Evolutionary conservation across 2,797 vertebrate genomes (phyloP), one percentile per base, ranked within the genome.

Genomic region (Notolepis coatsorum): DNA sequence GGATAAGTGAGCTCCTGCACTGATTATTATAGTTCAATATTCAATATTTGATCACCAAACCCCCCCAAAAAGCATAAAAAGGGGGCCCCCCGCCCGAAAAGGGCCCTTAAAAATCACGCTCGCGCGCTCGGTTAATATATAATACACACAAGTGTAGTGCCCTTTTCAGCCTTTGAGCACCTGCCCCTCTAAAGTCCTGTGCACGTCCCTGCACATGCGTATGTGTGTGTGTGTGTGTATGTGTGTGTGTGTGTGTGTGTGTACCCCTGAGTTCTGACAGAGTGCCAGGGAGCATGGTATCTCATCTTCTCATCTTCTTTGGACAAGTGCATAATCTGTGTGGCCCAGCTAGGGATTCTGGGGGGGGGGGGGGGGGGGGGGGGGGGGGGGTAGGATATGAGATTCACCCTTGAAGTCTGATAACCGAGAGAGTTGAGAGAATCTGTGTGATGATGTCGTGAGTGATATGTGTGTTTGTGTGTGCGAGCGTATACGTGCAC

Each of bases 291-390:
- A 75, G 71, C 67, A 67, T 77, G 83, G 86, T 84, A 79, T 84
- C 76, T 89, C 83, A 86, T 89, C 74, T 84, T 80, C 78, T n/a
- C n/a, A n/a, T n/a, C n/a, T n/a, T n/a, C n/a, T n/a, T n/a, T 84
- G 78, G 67, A 91, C 84, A 76, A 75, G 86, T 60, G 65, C 81
- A 88, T 90, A 89, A 92, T 91, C 87, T 88, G 79, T 62, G 79
- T 82, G 86, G 88, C 75, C 89, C 83, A 84, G 77, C 67, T 28
- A 75, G 70, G 81, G 88, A 91, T 89, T 88, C 85, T 75, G 79
- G 74, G 65, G 50, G 67, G 25, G 60, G 27, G 64, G 73, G 47
- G 75, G 71, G 78, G 61, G 70, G 65, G 51, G 64, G 62, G 78
- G 70, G 68, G 23, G 42, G 45, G 53, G 66, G 75, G 69, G 63